Base-by-base conservation (phyloP, 2,888 invertebrate species). In the Pterostichus niger region DNA sequence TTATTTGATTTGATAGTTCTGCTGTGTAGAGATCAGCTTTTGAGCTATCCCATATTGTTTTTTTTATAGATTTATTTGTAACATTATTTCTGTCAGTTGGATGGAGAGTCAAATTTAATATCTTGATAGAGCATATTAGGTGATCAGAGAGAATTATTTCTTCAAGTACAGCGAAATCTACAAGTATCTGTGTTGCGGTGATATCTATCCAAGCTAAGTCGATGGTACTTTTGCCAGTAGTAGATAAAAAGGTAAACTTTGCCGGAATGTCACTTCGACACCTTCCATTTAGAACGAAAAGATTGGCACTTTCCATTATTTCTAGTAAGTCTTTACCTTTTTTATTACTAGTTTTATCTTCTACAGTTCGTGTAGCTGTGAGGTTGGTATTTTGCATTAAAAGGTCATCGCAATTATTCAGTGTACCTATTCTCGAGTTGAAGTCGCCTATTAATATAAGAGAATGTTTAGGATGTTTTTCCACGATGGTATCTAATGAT, bases 181-280 rank as follows among this genome's bases (percentile, higher is more conserved):
- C n/a, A n/a, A n/a, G n/a, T n/a, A n/a, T n/a, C n/a, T 17, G n/a
- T 33, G 7, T 13, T 17, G 33, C 40, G 52, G 11, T 52, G 6
- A 52, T 52, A n/a, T 68, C 44, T 35, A 68, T 35, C 68, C 68
- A 68, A 33, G 17, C 35, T 11, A n/a, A 6, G 44, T 68, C 35
- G 10, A 68, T 68, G 1, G 7, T 33, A 6, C 68, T 68, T 68
- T 44, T 33, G 0, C 68, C 68, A 10, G 9, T 9, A 7, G 31
- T 68, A 15, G 13, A 33, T 15, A 68, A 2, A 7, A 2, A 68
- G 6, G 68, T 68, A 35, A 33, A 68, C 7, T 11, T 40, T 35
- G 1, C 68, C n/a, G 68, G 35, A 11, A 15, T 68, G 7, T 68
- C 68, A 33, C 6, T 35, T n/a, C n/a, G n/a, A n/a, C n/a, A n/a